Base-by-base conservation (phyloP, 1,140 invertebrate genomes). In the Limonius californicus region DNA sequence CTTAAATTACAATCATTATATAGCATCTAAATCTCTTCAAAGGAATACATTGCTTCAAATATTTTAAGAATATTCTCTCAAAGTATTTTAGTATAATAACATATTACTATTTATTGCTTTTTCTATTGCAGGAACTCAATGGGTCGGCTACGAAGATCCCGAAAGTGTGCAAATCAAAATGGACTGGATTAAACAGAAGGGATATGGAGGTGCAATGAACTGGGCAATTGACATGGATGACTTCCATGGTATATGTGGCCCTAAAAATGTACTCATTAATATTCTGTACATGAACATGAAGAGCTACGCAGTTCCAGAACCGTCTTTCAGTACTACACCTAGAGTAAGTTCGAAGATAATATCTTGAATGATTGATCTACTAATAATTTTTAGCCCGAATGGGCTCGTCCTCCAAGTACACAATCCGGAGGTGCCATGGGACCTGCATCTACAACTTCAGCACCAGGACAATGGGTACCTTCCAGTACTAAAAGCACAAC, bases 141-240 rank as follows among this genome's bases (percentile, higher is more conserved):
- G 94, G 94, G 89, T 96, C 18, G 93, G 94, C 11, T 97, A 94
- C 72, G 95, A 97, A 75, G 87, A 95, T 71, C 77, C 81, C 2
- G 80, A 83, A 66, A 91, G 89, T 70, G 78, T 95, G 0, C 86
- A 90, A 68, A 89, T 91, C 54, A 95, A 95, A 78, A 91, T 94
- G 87, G 87, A 93, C 67, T 93, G 83, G 75, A 89, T 94, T 59
- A 91, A 89, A 70, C 70, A 83, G 11, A 90, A 87, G 70, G 89
- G 90, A 0, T 92, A 94, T 69, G 85, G 87, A 0, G 93, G 93
- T 3, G 84, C 89, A 0, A 95, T 95, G 92, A 89, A 85, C 8
- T 95, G 92, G 92, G 90, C 91, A 3, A 89, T 92, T 47, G 91
- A 92, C 64, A 91, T 92, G 89, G 90, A 93, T 58, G 90, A 92